Percentiles rank a stretch among this genome's conserved stretches.
phyloP scores from a whole-genome alignment of 2,888 invertebrate genomes.

The Cantharis rustica region DNA sequence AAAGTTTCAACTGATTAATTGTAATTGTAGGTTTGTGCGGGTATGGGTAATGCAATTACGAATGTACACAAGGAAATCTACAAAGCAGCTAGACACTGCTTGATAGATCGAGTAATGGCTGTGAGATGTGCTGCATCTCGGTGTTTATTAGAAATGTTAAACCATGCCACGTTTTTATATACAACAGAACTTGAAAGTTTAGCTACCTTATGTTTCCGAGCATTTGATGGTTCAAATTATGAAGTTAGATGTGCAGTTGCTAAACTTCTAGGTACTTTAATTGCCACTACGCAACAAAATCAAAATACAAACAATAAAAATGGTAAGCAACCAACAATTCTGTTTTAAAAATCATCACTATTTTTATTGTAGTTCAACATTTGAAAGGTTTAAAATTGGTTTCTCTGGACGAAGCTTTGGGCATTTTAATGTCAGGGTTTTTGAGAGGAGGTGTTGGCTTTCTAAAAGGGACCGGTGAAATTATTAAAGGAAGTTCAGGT shows the following conservation, averaged over 20 bases:
- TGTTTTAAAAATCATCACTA: neutral
- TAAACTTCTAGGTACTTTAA: constrained; percentile 84
- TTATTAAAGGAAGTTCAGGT: constrained; percentile 92
- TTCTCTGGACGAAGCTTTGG: constrained; percentile 89
- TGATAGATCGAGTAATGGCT: constrained; percentile 89
- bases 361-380: constrained; percentile 58
- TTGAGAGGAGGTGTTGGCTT: constrained; percentile 92
- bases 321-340: constrained; percentile 43
- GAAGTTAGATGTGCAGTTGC: constrained; percentile 92
- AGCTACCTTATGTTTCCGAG: constrained; percentile 88
- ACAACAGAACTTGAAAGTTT: constrained; percentile 91
- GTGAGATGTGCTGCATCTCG: constrained; percentile 93
- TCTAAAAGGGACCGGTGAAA: constrained; percentile 90
- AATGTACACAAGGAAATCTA: constrained; percentile 88
- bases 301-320: constrained; percentile 59
- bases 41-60: constrained; percentile 93
- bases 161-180: constrained; percentile 82
- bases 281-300: constrained; percentile 83
- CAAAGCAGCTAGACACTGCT: constrained; percentile 84
- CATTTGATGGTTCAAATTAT: constrained; percentile 90
- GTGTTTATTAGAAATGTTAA: constrained; percentile 87
- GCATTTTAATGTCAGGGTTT: constrained; percentile 91
- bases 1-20: neutral
- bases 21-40: constrained; percentile 73
- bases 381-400: constrained; percentile 69